phyloP scores from a whole-genome alignment of 2,797 vertebrate species.

The Agapornis canus region DNA sequence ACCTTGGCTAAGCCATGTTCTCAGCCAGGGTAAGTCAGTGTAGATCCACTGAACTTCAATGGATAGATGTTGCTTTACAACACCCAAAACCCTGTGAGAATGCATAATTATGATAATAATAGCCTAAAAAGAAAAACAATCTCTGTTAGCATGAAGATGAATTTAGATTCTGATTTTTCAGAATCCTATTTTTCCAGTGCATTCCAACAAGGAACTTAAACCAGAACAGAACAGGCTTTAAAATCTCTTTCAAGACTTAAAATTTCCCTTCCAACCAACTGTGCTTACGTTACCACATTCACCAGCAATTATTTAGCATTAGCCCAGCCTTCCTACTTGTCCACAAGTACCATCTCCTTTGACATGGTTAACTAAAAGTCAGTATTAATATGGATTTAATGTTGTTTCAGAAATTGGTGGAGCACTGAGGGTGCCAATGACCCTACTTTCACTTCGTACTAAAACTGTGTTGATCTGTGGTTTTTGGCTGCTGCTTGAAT shows the following conservation, averaged over 20 bases:
- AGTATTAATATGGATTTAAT: slow-evolving; percentile 37
- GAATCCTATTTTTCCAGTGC: background rate
- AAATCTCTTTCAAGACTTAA: background rate
- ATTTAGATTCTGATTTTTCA: background rate
- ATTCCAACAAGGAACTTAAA: background rate
- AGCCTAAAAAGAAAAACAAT: background rate
- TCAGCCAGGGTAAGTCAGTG: background rate
- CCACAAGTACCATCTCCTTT: slow-evolving; percentile 55
- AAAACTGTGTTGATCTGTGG: slow-evolving; percentile 44
- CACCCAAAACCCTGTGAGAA: background rate
- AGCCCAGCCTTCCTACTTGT: slow-evolving; percentile 14
- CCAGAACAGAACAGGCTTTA: background rate
- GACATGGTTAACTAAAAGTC: slow-evolving; percentile 16
- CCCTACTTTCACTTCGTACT: slow-evolving; percentile 29
- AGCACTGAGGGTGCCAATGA: background rate
- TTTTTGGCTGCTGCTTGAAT: slow-evolving; percentile 59
- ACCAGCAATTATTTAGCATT: slow-evolving; percentile 19
- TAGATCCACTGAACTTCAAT: background rate
- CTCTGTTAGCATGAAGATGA: background rate
- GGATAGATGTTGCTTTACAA: background rate
- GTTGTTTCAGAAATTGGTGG: slow-evolving; percentile 19
- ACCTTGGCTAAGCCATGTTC: background rate
- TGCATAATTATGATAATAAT: background rate
- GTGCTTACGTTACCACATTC: slow-evolving; percentile 34
- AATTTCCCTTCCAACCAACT: background rate